Evolutionary conservation across 2,888 invertebrate species (phyloP).

Genomic region (Acleris holmiana): DNA sequence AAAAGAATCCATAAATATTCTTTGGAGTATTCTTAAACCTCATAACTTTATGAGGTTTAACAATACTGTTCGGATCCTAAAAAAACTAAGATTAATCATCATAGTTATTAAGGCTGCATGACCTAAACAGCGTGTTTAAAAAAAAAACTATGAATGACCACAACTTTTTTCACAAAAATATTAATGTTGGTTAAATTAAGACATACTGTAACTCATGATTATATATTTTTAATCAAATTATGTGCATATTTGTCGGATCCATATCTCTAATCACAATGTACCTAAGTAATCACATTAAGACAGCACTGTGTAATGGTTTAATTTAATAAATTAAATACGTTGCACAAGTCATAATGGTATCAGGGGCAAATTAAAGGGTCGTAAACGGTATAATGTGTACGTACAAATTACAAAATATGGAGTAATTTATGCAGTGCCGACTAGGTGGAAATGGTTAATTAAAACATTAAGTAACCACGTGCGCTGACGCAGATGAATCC

Average conservation of each 20-base stretch:
- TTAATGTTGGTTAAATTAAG: too few relatives aligned
- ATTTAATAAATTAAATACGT: slow-evolving; percentile 21
- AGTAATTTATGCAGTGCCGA: slow-evolving; percentile 31
- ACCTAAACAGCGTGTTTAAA: too few relatives aligned
- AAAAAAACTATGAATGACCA: too few relatives aligned
- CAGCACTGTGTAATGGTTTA: slow-evolving; percentile 18
- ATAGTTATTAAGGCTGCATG: too few relatives aligned
- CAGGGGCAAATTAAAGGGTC: slow-evolving; percentile 28
- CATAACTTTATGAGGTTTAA: too few relatives aligned
- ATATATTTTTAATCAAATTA: background rate
- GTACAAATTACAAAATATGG: slow-evolving; percentile 24
- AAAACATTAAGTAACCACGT: slow-evolving; percentile 24
- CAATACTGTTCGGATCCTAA: too few relatives aligned
- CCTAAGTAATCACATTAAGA: slow-evolving; percentile 7
- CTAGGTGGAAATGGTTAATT: slow-evolving; percentile 32
- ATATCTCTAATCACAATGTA: slow-evolving; percentile 5
- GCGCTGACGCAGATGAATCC: slow-evolving; percentile 9
- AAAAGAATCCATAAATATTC: too few relatives aligned
- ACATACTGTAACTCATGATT: too few relatives aligned
- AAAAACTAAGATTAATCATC: too few relatives aligned
- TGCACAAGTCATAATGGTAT: slow-evolving; percentile 19
- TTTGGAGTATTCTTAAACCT: too few relatives aligned
- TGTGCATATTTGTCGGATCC: slow-evolving; percentile 9
- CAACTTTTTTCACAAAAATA: too few relatives aligned
- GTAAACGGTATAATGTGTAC: slow-evolving; percentile 21